Evolutionary conservation across 2,888 invertebrate species (phyloP).

Genomic region (Thymelicus lineola): DNA sequence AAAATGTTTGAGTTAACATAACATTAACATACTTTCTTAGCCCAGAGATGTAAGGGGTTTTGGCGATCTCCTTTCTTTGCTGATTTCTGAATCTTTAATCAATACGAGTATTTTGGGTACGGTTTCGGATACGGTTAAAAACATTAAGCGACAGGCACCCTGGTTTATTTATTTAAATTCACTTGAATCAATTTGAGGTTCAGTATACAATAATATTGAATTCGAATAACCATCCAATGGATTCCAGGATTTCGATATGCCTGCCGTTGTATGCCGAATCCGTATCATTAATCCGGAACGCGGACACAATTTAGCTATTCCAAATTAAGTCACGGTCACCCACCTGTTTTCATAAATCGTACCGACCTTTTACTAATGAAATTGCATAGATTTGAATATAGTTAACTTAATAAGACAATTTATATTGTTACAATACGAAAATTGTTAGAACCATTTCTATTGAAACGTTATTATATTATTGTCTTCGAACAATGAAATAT

Average conservation of each 20-base stretch:
- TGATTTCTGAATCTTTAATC: too few relatives aligned
- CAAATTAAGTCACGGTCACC: constrained; percentile 11
- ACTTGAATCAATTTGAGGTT: neutral
- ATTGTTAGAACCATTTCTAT: constrained; percentile 25
- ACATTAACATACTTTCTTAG: too few relatives aligned
- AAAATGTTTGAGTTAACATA: too few relatives aligned
- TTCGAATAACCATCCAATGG: neutral
- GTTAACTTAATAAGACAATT: constrained; percentile 9
- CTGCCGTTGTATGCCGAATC: neutral
- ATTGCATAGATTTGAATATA: constrained; percentile 26
- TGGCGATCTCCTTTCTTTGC: too few relatives aligned
- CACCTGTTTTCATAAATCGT: constrained; percentile 9
- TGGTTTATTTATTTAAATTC: too few relatives aligned
- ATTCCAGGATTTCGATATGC: neutral
- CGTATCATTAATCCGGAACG: neutral
- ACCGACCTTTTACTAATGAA: constrained; percentile 13
- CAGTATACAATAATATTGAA: neutral
- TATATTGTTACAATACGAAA: constrained; percentile 20
- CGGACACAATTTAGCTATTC: constrained; percentile 5
- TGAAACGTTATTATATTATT: constrained; percentile 33
- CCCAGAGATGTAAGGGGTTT: too few relatives aligned
- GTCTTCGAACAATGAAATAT: constrained; percentile 43
- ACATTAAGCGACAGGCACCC: too few relatives aligned
- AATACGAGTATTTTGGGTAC: too few relatives aligned
- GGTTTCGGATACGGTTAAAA: too few relatives aligned